Conservation (phyloP, 2,797 vertebrate species). For the Neosalanx taihuensis region DNA sequence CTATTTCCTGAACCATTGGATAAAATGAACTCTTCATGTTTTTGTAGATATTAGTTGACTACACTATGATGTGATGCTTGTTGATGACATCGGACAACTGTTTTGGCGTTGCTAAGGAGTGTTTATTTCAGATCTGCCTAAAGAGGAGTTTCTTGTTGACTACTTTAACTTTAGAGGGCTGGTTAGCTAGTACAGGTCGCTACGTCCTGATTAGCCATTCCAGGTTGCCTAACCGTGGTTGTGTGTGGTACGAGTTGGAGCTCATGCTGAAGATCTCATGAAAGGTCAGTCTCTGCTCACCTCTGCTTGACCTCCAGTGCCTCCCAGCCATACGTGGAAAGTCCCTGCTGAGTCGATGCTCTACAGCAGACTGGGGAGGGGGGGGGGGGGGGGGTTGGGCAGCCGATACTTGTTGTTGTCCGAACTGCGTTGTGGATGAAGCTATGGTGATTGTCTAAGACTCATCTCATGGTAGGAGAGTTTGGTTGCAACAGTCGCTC, state of each 20-base stretch:
- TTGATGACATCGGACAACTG: slow-evolving; percentile 63
- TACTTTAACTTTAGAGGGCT: slow-evolving; percentile 27
- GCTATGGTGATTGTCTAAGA: slow-evolving; percentile 41
- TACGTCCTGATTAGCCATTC: slow-evolving; percentile 27
- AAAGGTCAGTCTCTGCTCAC: not conserved
- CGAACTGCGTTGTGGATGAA: slow-evolving; percentile 36
- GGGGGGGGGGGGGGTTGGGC: too few species aligned
- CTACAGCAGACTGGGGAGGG: slow-evolving; percentile 28
- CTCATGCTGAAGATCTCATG: not conserved
- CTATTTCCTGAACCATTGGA: slow-evolving; percentile 75
- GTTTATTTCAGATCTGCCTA: slow-evolving; percentile 53
- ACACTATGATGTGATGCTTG: slow-evolving; percentile 62
- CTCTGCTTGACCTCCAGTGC: not conserved
- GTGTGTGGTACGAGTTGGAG: not conserved
- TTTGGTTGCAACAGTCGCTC: slow-evolving; percentile 56
- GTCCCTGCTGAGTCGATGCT: not conserved
- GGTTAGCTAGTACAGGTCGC: slow-evolving; percentile 20
- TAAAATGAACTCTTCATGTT: slow-evolving; percentile 66
- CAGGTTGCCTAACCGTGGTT: not conserved
- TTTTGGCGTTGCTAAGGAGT: slow-evolving; percentile 59
- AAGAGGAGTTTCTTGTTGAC: slow-evolving; percentile 40
- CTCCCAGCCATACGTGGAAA: not conserved
- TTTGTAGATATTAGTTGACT: slow-evolving; percentile 81
- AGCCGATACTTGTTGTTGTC: slow-evolving; percentile 38
- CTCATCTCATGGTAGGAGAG: slow-evolving; percentile 55